phyloP scores from a whole-genome alignment of 2,797 vertebrate genomes.

The Mastacembelus armatus region DNA sequence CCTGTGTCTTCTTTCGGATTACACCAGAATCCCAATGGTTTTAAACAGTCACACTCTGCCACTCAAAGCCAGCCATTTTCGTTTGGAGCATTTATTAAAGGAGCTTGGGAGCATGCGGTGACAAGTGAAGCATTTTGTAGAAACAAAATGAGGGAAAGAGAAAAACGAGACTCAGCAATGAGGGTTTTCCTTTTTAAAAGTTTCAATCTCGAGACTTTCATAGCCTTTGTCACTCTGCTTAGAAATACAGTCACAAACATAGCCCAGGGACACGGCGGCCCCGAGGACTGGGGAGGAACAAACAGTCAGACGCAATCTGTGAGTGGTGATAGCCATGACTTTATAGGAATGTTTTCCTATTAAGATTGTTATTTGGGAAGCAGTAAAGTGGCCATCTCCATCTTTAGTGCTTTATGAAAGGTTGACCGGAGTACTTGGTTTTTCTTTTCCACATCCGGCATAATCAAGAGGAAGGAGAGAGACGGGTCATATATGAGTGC shows the following conservation, averaged over 20 bases:
- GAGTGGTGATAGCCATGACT: conserved; percentile 45
- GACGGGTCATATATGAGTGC: neutral
- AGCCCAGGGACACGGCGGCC: conserved; percentile 51
- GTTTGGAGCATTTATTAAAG: conserved; percentile 82
- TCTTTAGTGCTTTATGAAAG: conserved; percentile 12
- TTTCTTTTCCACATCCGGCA: neutral
- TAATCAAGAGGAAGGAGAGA: neutral
- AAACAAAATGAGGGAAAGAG: conserved; percentile 69
- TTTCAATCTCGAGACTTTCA: conserved; percentile 67
- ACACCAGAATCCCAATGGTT: conserved; percentile 77
- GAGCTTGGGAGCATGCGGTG: conserved; percentile 75
- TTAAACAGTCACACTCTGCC: conserved; percentile 85
- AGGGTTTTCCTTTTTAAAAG: conserved; percentile 73
- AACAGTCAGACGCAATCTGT: conserved; percentile 52
- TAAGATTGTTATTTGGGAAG: conserved; percentile 19
- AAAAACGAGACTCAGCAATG: conserved; percentile 60
- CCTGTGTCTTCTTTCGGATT: conserved; percentile 77
- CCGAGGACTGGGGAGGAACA: conserved; percentile 50
- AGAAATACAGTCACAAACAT: conserved; percentile 64
- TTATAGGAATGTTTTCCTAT: conserved; percentile 30
- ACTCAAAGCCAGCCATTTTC: conserved; percentile 80
- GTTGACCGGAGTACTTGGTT: neutral
- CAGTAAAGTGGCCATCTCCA: conserved; percentile 1
- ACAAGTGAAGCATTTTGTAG: conserved; percentile 81
- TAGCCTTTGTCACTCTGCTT: conserved; percentile 67